Base-by-base conservation (phyloP, 2,888 invertebrate genomes). In the Drepanosiphum platanoidis region DNA sequence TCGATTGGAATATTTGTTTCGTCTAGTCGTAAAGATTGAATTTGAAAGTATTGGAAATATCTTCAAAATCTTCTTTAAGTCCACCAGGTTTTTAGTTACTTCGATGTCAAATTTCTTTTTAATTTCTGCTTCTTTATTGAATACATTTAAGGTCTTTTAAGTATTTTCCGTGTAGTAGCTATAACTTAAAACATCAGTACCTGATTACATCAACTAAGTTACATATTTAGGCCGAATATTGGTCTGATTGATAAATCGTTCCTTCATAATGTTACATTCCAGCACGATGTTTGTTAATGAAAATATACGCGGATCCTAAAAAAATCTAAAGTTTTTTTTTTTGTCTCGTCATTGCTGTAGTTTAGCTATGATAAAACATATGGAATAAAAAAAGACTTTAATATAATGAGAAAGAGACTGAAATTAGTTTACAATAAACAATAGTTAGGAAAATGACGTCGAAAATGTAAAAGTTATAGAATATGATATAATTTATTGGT, bases 321-420 rank as follows among this genome's bases (percentile, higher is more conserved):
- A 30, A 82, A 72, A 9, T 82, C 32, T 39, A 39, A 52, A 68
- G 34, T 30, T 46, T 68, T 70, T 68, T 68, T 70, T 39, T 81
- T 70, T 52, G 36, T 70, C 27, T 34, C 15, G 36, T 34, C 13
- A 58, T 75, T 75, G 36, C n/a, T 77, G 27, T 77, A 77, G 4
- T 36, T 75, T 75, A 70, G 52, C 52, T 80, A 80, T 46, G 22
- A 79, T 61, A 82, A 72, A 82, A 61, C 27, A 4, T 39, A 61
- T 82, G 72, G 81, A 82, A 82, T 82, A 72, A 82, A 61, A 71
- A 72, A 72, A 81, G 71, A 82, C 81, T 80, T 80, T 71, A 81
- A 82, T 82, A 82, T 52, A 82, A 72, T 27, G 81, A 82, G 81
- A 42, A 82, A 72, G 81, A 82, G 81, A 82, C 81, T 82, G 81